Conservation (phyloP, 2,888 invertebrate species). For the Lasioglossum lativentre region DNA sequence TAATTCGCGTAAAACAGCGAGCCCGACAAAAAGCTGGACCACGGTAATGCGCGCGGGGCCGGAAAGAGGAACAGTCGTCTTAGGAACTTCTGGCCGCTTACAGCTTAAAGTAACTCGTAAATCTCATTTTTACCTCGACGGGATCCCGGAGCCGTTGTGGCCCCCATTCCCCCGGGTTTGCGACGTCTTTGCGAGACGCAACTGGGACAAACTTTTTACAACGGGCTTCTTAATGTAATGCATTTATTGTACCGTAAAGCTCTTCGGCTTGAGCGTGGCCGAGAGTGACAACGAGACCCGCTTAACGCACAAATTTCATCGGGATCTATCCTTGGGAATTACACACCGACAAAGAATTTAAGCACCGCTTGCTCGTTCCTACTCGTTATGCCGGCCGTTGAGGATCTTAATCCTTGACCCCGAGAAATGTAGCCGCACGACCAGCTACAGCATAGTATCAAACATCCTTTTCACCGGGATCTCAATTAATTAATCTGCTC, state of each 20-base stretch:
- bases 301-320: conserved; percentile 58
- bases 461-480: neutral
- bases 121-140: conserved; percentile 78
- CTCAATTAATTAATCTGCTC: neutral
- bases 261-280: conserved; percentile 48
- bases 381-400: neutral
- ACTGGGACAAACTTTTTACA: conserved; percentile 80
- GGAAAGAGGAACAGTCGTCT: conserved; percentile 76
- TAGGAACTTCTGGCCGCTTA: conserved; percentile 79
- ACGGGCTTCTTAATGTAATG: conserved; percentile 76
- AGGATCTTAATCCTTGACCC: conserved; percentile 9
- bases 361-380: conserved; percentile 21
- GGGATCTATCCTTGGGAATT: conserved; percentile 23
- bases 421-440: neutral
- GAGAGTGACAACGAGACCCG: conserved; percentile 62
- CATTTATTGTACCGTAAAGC: conserved; percentile 80
- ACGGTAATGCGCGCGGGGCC: conserved; percentile 67
- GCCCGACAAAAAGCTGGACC: conserved; percentile 64
- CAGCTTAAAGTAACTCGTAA: conserved; percentile 82
- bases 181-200: conserved; percentile 54
- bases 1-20: conserved; percentile 59
- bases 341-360: conserved; percentile 34
- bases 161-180: neutral
- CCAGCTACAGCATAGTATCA: no score
- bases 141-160: conserved; percentile 51